phyloP scores from a whole-genome alignment of 1,140 invertebrate species.

The Gonioctena quinquepunctata region DNA sequence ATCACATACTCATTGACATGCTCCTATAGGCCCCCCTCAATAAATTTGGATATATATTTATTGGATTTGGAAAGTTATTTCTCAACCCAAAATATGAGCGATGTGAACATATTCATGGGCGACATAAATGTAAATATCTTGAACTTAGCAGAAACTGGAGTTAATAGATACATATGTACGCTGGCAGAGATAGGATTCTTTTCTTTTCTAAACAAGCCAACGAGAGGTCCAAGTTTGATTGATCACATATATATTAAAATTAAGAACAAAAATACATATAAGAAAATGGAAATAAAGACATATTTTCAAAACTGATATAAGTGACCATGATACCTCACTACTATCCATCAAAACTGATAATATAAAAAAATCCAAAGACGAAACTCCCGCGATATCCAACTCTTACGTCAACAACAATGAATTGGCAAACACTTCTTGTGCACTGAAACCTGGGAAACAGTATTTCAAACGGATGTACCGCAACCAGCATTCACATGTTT shows the following conservation, averaged over 20 bases:
- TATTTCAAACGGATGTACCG: no score
- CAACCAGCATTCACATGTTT: slow-evolving; percentile 3
- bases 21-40: neutral
- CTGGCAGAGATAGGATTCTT: neutral
- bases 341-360: neutral
- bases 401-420: neutral
- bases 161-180: neutral
- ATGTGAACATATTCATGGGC: slow-evolving; percentile 1
- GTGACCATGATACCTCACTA: neutral
- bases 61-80: neutral
- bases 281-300: neutral
- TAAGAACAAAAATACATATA: neutral
- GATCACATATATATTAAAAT: neutral
- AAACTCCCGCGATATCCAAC: neutral
- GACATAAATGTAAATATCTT: slow-evolving; percentile 1
- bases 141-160: neutral
- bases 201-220: neutral
- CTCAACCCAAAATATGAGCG: neutral
- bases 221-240: neutral
- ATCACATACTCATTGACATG: neutral
- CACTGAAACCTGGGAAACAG: slow-evolving; percentile 5
- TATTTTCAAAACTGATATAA: neutral
- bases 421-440: slow-evolving; percentile 1
- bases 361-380: neutral
- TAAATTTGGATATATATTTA: neutral